Percentiles rank a stretch among this genome's conserved stretches.
Conservation (phyloP, 2,888 invertebrate species). For the Protodeltote pygarga region DNA sequence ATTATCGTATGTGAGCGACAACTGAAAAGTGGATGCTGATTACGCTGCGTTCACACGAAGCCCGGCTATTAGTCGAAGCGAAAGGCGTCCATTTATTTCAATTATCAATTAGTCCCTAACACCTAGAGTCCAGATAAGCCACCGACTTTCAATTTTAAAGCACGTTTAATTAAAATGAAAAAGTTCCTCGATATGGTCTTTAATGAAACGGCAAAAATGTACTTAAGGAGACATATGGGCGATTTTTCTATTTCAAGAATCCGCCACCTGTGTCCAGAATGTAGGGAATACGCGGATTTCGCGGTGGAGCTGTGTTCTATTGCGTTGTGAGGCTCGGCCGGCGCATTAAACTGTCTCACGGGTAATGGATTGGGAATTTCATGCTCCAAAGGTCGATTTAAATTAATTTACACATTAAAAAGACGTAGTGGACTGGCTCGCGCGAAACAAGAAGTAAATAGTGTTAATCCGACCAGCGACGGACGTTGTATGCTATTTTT, state of each 20-base stretch:
- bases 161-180: constrained; percentile 78
- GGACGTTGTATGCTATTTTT: constrained; percentile 49
- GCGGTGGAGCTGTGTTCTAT: constrained; percentile 62
- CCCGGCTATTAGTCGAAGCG: constrained; percentile 67
- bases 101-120: constrained; percentile 82
- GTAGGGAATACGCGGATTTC: constrained; percentile 64
- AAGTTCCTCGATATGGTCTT: constrained; percentile 64
- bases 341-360: constrained; percentile 76
- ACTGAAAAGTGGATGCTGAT: constrained; percentile 80
- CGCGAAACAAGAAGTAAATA: constrained; percentile 72
- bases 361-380: constrained; percentile 82
- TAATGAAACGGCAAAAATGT: constrained; percentile 71
- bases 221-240: constrained; percentile 54
- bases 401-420: constrained; percentile 83
- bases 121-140: constrained; percentile 73
- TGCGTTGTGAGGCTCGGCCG: constrained; percentile 56
- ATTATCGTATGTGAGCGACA: constrained; percentile 74
- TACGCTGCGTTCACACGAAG: constrained; percentile 70
- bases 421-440: constrained; percentile 65
- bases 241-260: constrained; percentile 71
- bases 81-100: constrained; percentile 71
- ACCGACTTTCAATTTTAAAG: constrained; percentile 72
- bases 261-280: constrained; percentile 68
- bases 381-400: constrained; percentile 77
- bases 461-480: constrained; percentile 71